Evolutionary conservation across 2,113 vertebrate species (phyloP).

Genomic region (Morone saxatilis): DNA sequence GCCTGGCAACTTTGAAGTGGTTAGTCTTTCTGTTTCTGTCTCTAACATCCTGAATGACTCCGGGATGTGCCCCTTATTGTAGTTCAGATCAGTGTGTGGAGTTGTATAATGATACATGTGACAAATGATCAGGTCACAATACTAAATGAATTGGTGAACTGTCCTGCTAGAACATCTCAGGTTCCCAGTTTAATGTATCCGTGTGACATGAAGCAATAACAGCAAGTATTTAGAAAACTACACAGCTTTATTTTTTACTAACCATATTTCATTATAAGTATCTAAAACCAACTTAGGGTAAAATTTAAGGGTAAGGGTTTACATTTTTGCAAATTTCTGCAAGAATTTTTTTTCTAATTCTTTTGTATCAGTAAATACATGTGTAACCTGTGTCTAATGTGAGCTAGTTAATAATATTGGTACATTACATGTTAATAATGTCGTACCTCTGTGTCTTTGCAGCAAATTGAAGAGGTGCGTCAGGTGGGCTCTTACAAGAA

Average conservation of each 20-base stretch:
- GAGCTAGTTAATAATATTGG: background rate
- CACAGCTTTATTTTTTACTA: too few species aligned
- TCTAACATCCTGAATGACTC: background rate
- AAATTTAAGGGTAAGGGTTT: background rate
- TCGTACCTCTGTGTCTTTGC: background rate
- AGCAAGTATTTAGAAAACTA: background rate
- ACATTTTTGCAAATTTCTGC: background rate
- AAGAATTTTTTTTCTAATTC: too few species aligned
- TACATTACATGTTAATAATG: background rate
- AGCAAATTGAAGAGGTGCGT: constrained; percentile 99
- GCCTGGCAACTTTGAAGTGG: constrained; percentile 98
- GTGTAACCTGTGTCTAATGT: background rate
- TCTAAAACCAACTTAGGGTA: background rate
- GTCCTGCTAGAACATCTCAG: background rate
- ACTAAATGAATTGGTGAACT: background rate
- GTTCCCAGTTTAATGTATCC: background rate
- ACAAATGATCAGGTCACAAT: background rate
- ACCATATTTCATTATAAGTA: too few species aligned
- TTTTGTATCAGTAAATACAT: background rate
- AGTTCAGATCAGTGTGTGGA: background rate
- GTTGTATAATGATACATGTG: background rate
- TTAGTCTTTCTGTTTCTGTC: constrained; percentile 76
- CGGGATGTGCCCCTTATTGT: too few species aligned
- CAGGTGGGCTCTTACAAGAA: constrained; percentile 99
- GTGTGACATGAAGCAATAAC: background rate